These are phyloP conservation scores for Phycodurus eques DNA, from an alignment of 2,113 vertebrate species.

Conservation along the genomic window DNA sequence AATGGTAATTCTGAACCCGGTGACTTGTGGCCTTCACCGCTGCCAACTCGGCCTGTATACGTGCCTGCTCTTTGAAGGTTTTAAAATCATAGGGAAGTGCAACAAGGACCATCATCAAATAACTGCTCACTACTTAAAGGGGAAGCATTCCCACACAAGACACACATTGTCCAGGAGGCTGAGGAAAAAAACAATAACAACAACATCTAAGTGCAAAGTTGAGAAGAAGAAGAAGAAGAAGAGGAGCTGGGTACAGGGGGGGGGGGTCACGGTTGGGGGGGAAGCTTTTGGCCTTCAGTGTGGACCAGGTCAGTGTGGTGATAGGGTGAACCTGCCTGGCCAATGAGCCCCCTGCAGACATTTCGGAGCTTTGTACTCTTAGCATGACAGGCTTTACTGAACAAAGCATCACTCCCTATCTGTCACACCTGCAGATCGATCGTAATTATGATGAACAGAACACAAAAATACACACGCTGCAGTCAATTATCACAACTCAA, in stretches of 20 bases:
- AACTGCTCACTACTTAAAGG: slow-evolving; percentile 70
- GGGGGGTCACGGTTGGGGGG: neutral
- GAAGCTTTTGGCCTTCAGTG: slow-evolving; percentile 68
- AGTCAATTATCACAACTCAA: neutral
- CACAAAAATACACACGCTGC: neutral
- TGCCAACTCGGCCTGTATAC: slow-evolving; percentile 46
- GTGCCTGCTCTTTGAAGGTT: slow-evolving; percentile 74
- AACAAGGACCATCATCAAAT: slow-evolving; percentile 76
- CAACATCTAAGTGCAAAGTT: slow-evolving; percentile 59
- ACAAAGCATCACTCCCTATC: neutral
- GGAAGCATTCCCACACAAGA: slow-evolving; percentile 70
- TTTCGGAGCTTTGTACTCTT: slow-evolving; percentile 13
- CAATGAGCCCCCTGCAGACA: slow-evolving; percentile 32
- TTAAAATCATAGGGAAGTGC: slow-evolving; percentile 78
- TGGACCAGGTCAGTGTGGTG: slow-evolving; percentile 74
- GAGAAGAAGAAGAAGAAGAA: slow-evolving; percentile 29
- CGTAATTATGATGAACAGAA: neutral
- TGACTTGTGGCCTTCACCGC: slow-evolving; percentile 53
- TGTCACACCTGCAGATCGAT: neutral
- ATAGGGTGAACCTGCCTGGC: slow-evolving; percentile 65
- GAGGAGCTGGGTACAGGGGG: slow-evolving; percentile 28
- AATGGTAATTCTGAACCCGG: slow-evolving; percentile 42
- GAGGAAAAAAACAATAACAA: slow-evolving; percentile 1
- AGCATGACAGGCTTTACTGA: slow-evolving; percentile 11
- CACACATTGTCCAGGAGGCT: slow-evolving; percentile 53